Conservation (phyloP, 2,113 vertebrate species). For the Pardalotus punctatus region DNA sequence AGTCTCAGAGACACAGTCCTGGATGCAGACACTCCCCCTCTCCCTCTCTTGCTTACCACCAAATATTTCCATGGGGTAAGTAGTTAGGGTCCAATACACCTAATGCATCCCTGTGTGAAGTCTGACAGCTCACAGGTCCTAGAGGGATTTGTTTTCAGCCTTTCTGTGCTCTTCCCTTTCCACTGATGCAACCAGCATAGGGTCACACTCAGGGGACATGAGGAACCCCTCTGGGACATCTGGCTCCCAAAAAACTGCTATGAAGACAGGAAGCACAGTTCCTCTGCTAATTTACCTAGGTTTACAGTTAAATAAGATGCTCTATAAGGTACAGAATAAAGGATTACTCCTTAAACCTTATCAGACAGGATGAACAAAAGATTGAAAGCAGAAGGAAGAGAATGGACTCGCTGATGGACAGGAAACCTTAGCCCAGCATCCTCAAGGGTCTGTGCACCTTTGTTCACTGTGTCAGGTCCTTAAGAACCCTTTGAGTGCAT, state of each 20-base stretch:
- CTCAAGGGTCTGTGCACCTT: background rate
- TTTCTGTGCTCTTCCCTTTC: background rate
- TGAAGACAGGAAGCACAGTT: background rate
- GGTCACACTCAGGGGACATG: background rate
- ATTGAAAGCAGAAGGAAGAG: background rate
- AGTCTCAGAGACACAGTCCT: background rate
- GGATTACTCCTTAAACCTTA: background rate
- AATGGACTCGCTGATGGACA: background rate
- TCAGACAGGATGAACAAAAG: background rate
- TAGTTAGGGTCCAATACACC: background rate
- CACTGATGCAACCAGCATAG: accelerated
- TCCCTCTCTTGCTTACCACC: background rate
- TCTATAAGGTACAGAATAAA: background rate
- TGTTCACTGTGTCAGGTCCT: background rate
- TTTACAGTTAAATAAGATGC: background rate
- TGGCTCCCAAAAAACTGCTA: background rate
- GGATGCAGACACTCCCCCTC: background rate
- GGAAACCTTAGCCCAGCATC: background rate
- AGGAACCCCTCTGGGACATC: background rate
- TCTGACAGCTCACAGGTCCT: background rate
- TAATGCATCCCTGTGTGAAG: background rate
- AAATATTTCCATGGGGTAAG: background rate
- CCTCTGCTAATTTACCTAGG: background rate
- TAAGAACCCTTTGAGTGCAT: background rate
- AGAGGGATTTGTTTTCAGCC: background rate